A percentile compares a stretch with the other conserved stretches of the same genome.
Conservation (phyloP, 2,888 invertebrate species). For the Crematogaster levior region DNA sequence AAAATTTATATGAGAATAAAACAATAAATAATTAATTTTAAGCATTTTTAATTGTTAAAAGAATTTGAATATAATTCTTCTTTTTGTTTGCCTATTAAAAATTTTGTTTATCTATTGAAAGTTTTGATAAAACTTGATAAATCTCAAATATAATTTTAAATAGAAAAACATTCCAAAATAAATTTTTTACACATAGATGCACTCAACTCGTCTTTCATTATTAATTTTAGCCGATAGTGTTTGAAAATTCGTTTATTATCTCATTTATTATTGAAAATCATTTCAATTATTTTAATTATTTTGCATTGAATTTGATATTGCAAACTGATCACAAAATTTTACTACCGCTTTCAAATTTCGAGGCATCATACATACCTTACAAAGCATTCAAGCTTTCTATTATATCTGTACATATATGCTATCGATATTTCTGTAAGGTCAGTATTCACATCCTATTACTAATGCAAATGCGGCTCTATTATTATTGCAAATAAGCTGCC, state of each 20-base stretch:
- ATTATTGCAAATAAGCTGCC: slow-evolving; percentile 34
- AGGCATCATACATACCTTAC: not conserved
- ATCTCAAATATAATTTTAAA: not conserved
- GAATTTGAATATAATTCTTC: not conserved
- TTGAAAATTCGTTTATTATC: not conserved
- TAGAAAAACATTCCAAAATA: not conserved
- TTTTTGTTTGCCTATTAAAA: not conserved
- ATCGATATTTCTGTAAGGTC: slow-evolving; percentile 25
- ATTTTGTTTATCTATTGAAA: not conserved
- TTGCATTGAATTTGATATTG: not conserved
- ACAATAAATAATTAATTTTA: not conserved
- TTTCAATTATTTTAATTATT: slow-evolving; percentile 19
- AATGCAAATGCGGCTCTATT: slow-evolving; percentile 41
- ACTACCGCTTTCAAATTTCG: not conserved
- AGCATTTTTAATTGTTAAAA: too few species aligned
- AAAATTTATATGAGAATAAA: not conserved
- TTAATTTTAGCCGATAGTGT: not conserved
- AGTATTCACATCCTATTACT: slow-evolving; percentile 22
- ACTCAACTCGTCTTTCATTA: not conserved
- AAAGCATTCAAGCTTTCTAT: slow-evolving; percentile 13
- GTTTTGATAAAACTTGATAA: not conserved
- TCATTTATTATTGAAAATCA: not conserved
- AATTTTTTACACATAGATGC: not conserved
- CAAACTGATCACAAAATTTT: slow-evolving; percentile 14
- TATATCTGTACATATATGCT: not conserved